These are phyloP conservation scores for Spea hammondii DNA, from an alignment of 2,797 vertebrate species.

Conservation along the genomic window DNA sequence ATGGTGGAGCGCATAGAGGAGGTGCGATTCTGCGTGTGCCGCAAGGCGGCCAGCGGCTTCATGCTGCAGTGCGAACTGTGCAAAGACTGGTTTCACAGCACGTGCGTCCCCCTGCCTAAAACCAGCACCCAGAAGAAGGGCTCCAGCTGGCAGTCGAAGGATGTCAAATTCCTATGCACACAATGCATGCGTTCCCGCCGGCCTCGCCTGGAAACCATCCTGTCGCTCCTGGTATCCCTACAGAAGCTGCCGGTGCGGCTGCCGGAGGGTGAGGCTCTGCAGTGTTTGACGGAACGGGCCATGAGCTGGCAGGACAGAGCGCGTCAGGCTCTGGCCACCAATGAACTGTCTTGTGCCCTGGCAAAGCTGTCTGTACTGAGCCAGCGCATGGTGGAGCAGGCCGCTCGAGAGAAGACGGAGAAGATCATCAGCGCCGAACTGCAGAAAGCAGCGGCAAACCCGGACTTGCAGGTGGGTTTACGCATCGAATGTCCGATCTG, in stretches of 20 bases:
- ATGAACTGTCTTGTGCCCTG: constrained; percentile 91
- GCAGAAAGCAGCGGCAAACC: constrained; percentile 96
- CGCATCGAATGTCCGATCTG: no score
- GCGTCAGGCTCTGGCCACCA: constrained; percentile 88
- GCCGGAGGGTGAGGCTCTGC: constrained; percentile 92
- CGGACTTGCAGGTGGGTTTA: constrained; percentile 84
- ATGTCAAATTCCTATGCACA: constrained; percentile 94
- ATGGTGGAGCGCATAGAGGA: constrained; percentile 96
- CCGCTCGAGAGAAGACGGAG: constrained; percentile 94
- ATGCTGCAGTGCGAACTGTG: constrained; percentile 98
- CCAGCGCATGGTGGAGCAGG: constrained; percentile 97
- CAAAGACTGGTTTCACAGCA: constrained; percentile 98
- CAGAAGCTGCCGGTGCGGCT: constrained; percentile 94
- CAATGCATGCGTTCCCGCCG: constrained; percentile 92
- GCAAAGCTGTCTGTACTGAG: constrained; percentile 96
- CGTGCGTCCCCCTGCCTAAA: constrained; percentile 92
- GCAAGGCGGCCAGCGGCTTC: constrained; percentile 91
- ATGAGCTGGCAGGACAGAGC: constrained; percentile 99
- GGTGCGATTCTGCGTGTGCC: constrained; percentile 96
- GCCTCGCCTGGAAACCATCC: constrained; percentile 91
- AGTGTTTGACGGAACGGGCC: constrained; percentile 94
- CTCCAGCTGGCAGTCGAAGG: constrained; percentile 88
- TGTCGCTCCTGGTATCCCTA: constrained; percentile 91
- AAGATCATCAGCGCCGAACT: constrained; percentile 98
- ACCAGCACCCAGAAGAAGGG: constrained; percentile 88